Evolutionary conservation across 2,113 vertebrate species (phyloP), one percentile per base, ranked within the genome.

Genomic region (Tringa solitaria): DNA sequence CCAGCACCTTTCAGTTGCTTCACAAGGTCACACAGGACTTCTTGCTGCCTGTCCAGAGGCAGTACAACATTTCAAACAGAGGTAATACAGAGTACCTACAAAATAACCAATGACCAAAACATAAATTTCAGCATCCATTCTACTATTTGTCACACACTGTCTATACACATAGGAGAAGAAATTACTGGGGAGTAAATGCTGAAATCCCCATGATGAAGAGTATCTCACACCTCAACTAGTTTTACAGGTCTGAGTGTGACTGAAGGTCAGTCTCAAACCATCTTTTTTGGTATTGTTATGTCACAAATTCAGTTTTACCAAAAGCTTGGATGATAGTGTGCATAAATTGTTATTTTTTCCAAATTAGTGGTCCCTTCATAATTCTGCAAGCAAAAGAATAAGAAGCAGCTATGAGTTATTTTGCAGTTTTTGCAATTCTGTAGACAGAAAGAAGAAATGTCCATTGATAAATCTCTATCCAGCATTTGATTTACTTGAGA

Each of bases 1-100:
- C 3, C 5, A 50, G 28, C 7, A 74, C 16, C 6, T 70, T 87
- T 59, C 37, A 12, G 9, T 41, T 81, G 54, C 32, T 91, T 91
- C 45, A 32, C 8, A 16, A 59, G 14, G 63, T 74, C 17, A 18
- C 8, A 14, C 0, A 0, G 12, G 16, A 39, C 17, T 15, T 89
- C 48, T 61, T 88, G 11, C 8, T 78, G n/a, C 15, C n/a, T 2
- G 6, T 53, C 4, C 32, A 50, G 28, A n/a, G 12, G 15, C 37
- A 75, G 8, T 32, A 35, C 4, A 41, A 60, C 77, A 12, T 41
- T 39, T 67, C 51, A 69, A 56, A 76, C 1, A 41, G 8, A 60
- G 14, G 24, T 12, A 87, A 41, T 23, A n/a, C 1, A 69, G 69
- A 61, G 17, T 22, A 84, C 1, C 6, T n/a, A 57, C 6, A 48